Percentiles rank a stretch among this genome's conserved stretches.
These are phyloP conservation scores for Hecatera dysodea DNA, from an alignment of 2,888 invertebrate genomes.

Conservation along the genomic window DNA sequence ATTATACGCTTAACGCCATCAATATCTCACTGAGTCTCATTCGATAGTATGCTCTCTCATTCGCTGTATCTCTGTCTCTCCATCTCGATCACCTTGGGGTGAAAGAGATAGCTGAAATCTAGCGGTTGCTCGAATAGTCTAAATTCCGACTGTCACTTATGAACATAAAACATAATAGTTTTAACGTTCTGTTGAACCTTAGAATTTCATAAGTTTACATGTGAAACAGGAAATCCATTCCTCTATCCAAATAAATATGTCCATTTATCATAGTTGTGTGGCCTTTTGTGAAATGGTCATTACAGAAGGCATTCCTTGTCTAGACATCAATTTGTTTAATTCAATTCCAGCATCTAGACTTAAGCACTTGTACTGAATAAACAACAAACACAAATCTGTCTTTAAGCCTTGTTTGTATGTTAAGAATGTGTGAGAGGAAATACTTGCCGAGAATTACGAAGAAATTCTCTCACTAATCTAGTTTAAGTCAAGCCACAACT, in stretches of 20 bases:
- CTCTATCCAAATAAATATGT: slow-evolving; percentile 4
- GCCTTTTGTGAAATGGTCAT: slow-evolving; percentile 7
- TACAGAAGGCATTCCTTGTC: slow-evolving; percentile 25
- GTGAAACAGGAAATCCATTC: slow-evolving; percentile 44
- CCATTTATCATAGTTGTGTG: too few species aligned
- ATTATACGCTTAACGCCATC: slow-evolving; percentile 47
- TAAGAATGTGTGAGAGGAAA: slow-evolving; percentile 7
- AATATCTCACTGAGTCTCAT: slow-evolving; percentile 47
- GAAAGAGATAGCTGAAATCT: slow-evolving; percentile 48
- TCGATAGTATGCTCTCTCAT: too few species aligned
- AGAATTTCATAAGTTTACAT: slow-evolving; percentile 51
- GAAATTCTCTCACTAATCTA: slow-evolving; percentile 19
- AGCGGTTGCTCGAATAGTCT: slow-evolving; percentile 53
- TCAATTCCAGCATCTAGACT: slow-evolving; percentile 35
- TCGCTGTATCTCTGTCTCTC: slow-evolving; percentile 41
- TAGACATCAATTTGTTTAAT: slow-evolving; percentile 18
- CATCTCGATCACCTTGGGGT: neutral
- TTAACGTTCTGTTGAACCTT: slow-evolving; percentile 58
- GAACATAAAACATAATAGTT: slow-evolving; percentile 65
- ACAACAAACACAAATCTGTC: slow-evolving; percentile 21
- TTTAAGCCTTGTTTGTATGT: slow-evolving; percentile 22
- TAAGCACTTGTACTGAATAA: slow-evolving; percentile 46
- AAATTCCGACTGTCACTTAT: slow-evolving; percentile 62
- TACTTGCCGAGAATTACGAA: slow-evolving; percentile 25
- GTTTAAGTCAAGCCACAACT: neutral